These are phyloP conservation scores for Babylonia areolata DNA, from an alignment of 1,140 invertebrate species.

Conservation along the genomic window DNA sequence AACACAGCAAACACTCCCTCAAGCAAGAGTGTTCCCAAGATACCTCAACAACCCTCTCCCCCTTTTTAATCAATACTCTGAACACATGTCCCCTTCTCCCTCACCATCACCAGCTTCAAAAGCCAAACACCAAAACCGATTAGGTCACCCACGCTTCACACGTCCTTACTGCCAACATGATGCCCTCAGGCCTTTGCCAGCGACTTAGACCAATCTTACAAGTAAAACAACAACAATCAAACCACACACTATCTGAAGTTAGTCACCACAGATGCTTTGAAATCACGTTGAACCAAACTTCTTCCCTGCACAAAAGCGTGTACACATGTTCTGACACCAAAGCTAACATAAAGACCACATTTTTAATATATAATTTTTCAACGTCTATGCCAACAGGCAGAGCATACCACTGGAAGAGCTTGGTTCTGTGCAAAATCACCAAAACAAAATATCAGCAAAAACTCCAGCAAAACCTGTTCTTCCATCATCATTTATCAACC, in stretches of 20 bases:
- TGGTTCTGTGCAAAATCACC: background rate
- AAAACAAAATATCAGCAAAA: background rate
- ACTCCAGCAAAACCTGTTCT: no score
- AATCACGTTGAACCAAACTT: background rate
- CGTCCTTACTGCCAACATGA: no score
- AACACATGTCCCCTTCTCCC: no score
- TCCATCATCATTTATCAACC: no score
- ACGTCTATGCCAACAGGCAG: background rate
- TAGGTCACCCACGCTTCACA: background rate
- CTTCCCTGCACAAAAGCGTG: constrained; percentile 1
- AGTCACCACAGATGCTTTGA: background rate
- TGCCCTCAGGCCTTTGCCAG: background rate
- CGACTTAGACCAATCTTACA: no score
- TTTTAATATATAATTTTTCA: no score
- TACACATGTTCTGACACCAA: background rate
- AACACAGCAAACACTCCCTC: no score
- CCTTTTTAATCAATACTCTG: no score
- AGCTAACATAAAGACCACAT: background rate
- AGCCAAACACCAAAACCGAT: background rate
- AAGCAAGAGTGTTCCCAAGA: no score
- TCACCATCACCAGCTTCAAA: no score
- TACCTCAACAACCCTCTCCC: no score
- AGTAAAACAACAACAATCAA: background rate
- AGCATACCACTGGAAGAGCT: background rate
- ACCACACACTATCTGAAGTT: background rate